Percentiles rank a stretch among this genome's conserved stretches.
phyloP scores from a whole-genome alignment of 1,140 invertebrate genomes.

The Bursaphelenchus mucronatus region DNA sequence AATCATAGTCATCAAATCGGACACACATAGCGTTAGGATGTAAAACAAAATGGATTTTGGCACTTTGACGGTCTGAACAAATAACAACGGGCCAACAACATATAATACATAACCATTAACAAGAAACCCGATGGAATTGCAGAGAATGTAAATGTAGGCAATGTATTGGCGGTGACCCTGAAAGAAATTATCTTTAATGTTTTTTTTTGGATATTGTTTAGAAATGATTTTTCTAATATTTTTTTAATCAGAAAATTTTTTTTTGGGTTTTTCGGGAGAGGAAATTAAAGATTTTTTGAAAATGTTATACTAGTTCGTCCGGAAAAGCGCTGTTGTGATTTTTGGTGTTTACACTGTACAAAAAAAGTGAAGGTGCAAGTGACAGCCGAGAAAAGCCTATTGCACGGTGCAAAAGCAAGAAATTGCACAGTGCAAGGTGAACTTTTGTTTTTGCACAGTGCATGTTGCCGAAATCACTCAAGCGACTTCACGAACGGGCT shows the following conservation, averaged over 20 bases:
- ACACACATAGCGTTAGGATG: slow-evolving; percentile 55
- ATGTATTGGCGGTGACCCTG: slow-evolving; percentile 57
- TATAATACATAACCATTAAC: slow-evolving; percentile 58
- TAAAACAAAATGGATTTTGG: slow-evolving; percentile 59
- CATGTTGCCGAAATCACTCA: not conserved
- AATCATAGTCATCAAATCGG: slow-evolving; percentile 57
- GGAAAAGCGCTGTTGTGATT: too few species aligned
- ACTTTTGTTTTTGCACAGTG: too few species aligned
- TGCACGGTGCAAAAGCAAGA: too few species aligned
- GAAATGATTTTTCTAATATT: slow-evolving; percentile 17
- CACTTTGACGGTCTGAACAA: slow-evolving; percentile 33
- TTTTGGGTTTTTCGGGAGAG: not conserved
- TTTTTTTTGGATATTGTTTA: not conserved
- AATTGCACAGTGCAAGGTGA: too few species aligned
- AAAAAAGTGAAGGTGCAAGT: too few species aligned
- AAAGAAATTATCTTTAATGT: slow-evolving; percentile 21
- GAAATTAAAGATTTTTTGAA: not conserved
- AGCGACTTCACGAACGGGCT: too few species aligned
- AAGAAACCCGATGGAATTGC: slow-evolving; percentile 54
- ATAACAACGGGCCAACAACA: slow-evolving; percentile 50
- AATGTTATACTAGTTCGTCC: not conserved
- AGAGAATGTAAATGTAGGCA: slow-evolving; percentile 52
- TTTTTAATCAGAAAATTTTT: not conserved
- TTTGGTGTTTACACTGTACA: too few species aligned
- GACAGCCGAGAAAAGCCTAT: too few species aligned